phyloP scores from a whole-genome alignment of 2,888 invertebrate species.

The Pterostichus niger region DNA sequence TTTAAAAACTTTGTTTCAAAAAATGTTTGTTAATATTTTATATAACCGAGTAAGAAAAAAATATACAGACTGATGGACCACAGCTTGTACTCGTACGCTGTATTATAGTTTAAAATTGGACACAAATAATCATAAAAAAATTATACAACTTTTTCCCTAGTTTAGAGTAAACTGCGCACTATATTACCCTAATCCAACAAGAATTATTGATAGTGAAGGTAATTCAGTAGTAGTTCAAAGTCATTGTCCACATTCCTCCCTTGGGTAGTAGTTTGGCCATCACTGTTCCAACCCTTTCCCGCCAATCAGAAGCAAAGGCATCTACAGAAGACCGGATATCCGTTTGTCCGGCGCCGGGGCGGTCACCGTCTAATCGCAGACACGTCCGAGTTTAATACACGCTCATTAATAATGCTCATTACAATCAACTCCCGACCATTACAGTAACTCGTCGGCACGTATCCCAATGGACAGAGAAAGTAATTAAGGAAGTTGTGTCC shows the following conservation, averaged over 20 bases:
- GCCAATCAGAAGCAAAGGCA: conserved; percentile 1
- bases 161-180: too few species aligned
- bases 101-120: too few species aligned
- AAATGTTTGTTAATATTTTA: too few species aligned
- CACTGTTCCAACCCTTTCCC: conserved; percentile 5
- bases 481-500: conserved; percentile 65
- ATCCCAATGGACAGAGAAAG: conserved; percentile 65
- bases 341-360: not conserved
- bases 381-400: conserved; percentile 66
- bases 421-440: conserved; percentile 64
- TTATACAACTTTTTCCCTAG: too few species aligned
- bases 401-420: conserved; percentile 66
- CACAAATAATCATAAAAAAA: too few species aligned
- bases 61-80: too few species aligned
- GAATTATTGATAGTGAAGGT: conserved; percentile 9
- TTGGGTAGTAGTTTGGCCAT: conserved; percentile 23
- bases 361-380: conserved; percentile 60
- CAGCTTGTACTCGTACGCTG: too few species aligned
- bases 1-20: too few species aligned
- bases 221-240: not conserved
- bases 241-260: not conserved
- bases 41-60: too few species aligned
- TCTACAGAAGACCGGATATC: conserved; percentile 1
- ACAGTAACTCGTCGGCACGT: conserved; percentile 63
- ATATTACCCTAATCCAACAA: too few species aligned